These are phyloP conservation scores for Campoplex capitator DNA, from an alignment of 2,888 invertebrate genomes.

Conservation along the genomic window DNA sequence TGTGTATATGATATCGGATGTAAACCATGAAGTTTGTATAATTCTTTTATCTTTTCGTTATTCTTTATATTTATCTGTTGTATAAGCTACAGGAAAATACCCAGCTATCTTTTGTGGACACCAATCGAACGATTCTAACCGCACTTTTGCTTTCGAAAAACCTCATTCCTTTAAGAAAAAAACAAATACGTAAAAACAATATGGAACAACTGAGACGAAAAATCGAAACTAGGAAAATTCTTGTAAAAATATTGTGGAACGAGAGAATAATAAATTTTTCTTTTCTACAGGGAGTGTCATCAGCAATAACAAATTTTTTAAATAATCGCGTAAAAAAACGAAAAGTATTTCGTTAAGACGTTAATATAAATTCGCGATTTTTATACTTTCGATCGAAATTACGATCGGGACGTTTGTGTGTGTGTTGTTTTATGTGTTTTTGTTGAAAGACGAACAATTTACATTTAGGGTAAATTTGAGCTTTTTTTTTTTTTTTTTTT, in stretches of 20 bases:
- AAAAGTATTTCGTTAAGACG: not conserved
- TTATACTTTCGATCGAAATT: conserved; percentile 3
- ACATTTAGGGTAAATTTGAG: conserved; percentile 39
- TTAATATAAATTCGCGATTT: not conserved
- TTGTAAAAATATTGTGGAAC: conserved; percentile 20
- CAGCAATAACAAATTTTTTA: conserved; percentile 6
- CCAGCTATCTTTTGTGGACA: conserved; percentile 83
- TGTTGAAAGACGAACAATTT: conserved; percentile 1
- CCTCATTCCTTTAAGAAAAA: conserved; percentile 37
- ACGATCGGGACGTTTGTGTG: conserved; percentile 16
- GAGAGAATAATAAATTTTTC: not conserved
- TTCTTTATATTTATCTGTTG: conserved; percentile 25
- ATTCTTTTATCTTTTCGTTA: not conserved
- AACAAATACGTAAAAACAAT: not conserved
- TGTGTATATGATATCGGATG: conserved; percentile 36
- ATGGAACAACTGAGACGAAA: not conserved
- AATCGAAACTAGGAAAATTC: not conserved
- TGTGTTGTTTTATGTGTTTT: not conserved
- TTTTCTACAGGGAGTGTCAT: not conserved
- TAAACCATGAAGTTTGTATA: conserved; percentile 26
- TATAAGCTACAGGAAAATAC: conserved; percentile 75
- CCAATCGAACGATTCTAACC: conserved; percentile 75
- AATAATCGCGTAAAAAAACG: conserved; percentile 9
- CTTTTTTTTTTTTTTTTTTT: conserved; percentile 10
- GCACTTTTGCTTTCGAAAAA: conserved; percentile 41